These are phyloP conservation scores for Leucania comma DNA, from an alignment of 2,888 invertebrate species.

Conservation along the genomic window DNA sequence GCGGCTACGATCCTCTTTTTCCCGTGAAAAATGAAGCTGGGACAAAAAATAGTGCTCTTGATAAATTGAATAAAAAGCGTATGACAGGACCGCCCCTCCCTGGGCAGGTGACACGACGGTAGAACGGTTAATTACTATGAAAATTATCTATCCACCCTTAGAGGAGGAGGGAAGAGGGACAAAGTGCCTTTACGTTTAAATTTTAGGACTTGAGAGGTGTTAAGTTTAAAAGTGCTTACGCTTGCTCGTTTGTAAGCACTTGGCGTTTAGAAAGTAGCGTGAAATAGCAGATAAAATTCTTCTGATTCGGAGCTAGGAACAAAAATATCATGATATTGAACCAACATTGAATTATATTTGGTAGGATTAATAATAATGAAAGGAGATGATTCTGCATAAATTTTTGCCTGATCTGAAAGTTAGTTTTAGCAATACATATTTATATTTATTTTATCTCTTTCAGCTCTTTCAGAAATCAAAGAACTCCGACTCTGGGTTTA, in stretches of 20 bases:
- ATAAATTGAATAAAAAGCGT: constrained; percentile 62
- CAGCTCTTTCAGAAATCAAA: too few species aligned
- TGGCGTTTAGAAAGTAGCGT: constrained; percentile 6
- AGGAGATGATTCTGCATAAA: too few species aligned
- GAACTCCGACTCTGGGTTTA: too few species aligned
- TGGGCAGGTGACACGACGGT: constrained; percentile 56
- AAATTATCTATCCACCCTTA: constrained; percentile 62
- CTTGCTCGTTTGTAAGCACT: constrained; percentile 21
- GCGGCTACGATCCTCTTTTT: constrained; percentile 20
- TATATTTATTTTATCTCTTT: too few species aligned
- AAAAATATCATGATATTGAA: too few species aligned
- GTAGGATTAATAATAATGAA: too few species aligned
- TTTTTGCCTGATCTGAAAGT: too few species aligned
- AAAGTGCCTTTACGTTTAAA: constrained; percentile 53
- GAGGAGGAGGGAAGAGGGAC: background rate
- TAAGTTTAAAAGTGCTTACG: constrained; percentile 42
- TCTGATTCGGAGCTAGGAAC: background rate
- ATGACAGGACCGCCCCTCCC: constrained; percentile 36
- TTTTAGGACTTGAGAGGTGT: constrained; percentile 46
- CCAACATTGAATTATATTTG: background rate
- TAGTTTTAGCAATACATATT: too few species aligned
- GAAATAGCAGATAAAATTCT: background rate
- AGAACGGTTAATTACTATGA: constrained; percentile 63
- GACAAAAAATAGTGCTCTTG: constrained; percentile 56
- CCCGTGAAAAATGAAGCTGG: constrained; percentile 34